A percentile compares a stretch with the other conserved stretches of the same genome.
Evolutionary conservation across 2,888 invertebrate genomes (phyloP).

Genomic region (Tetragonula carbonaria): DNA sequence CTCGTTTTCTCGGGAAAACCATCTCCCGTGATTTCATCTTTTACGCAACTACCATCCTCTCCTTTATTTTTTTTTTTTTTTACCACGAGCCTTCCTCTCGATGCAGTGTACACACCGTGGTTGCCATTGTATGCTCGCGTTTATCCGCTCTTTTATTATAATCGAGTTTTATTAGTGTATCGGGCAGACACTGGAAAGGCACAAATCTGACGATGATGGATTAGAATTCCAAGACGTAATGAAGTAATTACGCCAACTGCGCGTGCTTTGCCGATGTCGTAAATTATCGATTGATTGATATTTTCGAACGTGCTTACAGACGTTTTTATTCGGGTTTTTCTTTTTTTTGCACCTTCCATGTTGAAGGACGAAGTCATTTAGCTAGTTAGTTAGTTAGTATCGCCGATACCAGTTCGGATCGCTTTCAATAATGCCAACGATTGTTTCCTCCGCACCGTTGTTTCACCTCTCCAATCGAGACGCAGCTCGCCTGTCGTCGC

Average conservation of each 20-base stretch:
- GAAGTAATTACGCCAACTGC: slow-evolving; percentile 61
- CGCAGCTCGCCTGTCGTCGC: not conserved
- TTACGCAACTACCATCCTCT: slow-evolving; percentile 55
- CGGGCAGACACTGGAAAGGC: slow-evolving; percentile 43
- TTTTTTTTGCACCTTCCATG: not conserved
- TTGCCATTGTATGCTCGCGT: slow-evolving; percentile 6
- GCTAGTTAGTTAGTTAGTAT: not conserved
- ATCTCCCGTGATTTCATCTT: slow-evolving; percentile 60
- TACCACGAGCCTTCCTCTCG: not conserved
- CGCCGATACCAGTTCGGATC: not conserved
- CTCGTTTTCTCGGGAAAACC: slow-evolving; percentile 51
- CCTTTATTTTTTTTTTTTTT: slow-evolving; percentile 28
- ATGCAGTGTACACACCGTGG: too few species aligned
- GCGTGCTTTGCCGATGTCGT: slow-evolving; percentile 45
- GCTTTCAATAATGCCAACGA: not conserved
- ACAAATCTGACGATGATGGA: slow-evolving; percentile 61
- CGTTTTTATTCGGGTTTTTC: slow-evolving; percentile 3
- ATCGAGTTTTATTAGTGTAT: slow-evolving; percentile 55
- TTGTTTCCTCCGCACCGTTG: too few species aligned
- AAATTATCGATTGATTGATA: slow-evolving; percentile 62
- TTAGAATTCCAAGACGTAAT: slow-evolving; percentile 57
- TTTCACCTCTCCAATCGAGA: slow-evolving; percentile 6
- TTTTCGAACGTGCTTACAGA: slow-evolving; percentile 42
- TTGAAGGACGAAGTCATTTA: slow-evolving; percentile 9
- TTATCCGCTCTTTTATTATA: slow-evolving; percentile 53